A percentile compares a stretch with the other conserved stretches of the same genome.
Conservation (phyloP, 2,113 vertebrate genomes). For the Dicrurus megarhynchus region DNA sequence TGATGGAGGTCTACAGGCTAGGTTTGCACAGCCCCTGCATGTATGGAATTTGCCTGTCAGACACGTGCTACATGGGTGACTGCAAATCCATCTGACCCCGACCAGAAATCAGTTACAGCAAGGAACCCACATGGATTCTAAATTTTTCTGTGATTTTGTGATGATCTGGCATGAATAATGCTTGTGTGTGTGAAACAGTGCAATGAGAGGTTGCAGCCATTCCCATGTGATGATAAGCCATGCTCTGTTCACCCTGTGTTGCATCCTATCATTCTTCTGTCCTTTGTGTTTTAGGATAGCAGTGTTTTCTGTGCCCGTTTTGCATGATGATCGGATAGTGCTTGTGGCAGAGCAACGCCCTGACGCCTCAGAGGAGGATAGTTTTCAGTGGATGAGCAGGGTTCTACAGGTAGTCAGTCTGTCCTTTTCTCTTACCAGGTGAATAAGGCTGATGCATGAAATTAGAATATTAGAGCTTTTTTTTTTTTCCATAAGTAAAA, state of each 20-base stretch:
- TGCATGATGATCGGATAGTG: slow-evolving; percentile 92
- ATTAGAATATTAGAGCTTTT: not conserved
- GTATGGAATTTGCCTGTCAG: not conserved
- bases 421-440: slow-evolving; percentile 50
- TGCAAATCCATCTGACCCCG: not conserved
- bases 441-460: slow-evolving; percentile 30
- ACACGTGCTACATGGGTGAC: fast-evolving
- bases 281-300: slow-evolving; percentile 82
- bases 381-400: slow-evolving; percentile 98
- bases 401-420: slow-evolving; percentile 86
- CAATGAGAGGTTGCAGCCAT: not conserved
- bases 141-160: not conserved
- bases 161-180: not conserved
- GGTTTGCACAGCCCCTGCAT: not conserved
- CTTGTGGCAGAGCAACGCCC: slow-evolving; percentile 96
- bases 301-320: slow-evolving; percentile 91
- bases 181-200: not conserved
- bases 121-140: not conserved
- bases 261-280: slow-evolving; percentile 38
- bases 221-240: not conserved
- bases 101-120: not conserved
- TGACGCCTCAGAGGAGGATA: slow-evolving; percentile 94
- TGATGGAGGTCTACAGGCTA: not conserved
- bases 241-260: not conserved
- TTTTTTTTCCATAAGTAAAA: not conserved